These are phyloP conservation scores for Cephalotes varians DNA, from an alignment of 2,888 invertebrate genomes.

Conservation along the genomic window DNA sequence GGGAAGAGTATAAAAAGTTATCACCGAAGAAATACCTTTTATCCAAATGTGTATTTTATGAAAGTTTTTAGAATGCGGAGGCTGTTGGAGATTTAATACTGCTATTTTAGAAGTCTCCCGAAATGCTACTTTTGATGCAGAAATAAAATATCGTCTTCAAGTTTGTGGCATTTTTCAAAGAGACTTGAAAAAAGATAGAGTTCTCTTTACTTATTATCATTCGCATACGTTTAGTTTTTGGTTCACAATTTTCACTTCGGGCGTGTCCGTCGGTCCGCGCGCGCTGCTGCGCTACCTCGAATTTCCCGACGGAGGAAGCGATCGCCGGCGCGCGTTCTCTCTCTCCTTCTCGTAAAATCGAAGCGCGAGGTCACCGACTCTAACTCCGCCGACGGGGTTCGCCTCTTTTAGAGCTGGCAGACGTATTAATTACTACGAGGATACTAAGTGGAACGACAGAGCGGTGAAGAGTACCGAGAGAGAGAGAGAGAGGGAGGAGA, in stretches of 20 bases:
- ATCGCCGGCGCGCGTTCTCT: constrained; percentile 14
- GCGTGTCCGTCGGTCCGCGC: constrained; percentile 43
- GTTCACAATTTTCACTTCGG: constrained; percentile 29
- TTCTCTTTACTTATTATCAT: not conserved
- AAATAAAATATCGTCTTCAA: not conserved
- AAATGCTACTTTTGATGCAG: not conserved
- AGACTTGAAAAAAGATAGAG: too few species aligned
- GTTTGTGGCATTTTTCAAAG: not conserved
- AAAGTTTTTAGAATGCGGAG: not conserved
- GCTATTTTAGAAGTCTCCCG: not conserved
- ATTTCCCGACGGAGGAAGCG: constrained; percentile 39
- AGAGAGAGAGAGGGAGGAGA: constrained; percentile 17
- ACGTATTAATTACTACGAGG: constrained; percentile 50
- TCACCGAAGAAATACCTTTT: not conserved
- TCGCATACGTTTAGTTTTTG: not conserved
- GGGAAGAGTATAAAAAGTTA: not conserved
- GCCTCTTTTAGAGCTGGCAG: constrained; percentile 47
- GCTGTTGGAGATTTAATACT: not conserved
- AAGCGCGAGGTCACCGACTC: constrained; percentile 49
- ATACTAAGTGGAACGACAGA: constrained; percentile 44
- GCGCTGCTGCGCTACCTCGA: constrained; percentile 44
- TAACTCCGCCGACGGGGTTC: constrained; percentile 21
- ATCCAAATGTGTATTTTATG: not conserved
- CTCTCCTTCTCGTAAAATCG: constrained; percentile 54
- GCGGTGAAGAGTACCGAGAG: constrained; percentile 16